phyloP scores from a whole-genome alignment of 1,140 invertebrate genomes.

The Calephelis nemesis region DNA sequence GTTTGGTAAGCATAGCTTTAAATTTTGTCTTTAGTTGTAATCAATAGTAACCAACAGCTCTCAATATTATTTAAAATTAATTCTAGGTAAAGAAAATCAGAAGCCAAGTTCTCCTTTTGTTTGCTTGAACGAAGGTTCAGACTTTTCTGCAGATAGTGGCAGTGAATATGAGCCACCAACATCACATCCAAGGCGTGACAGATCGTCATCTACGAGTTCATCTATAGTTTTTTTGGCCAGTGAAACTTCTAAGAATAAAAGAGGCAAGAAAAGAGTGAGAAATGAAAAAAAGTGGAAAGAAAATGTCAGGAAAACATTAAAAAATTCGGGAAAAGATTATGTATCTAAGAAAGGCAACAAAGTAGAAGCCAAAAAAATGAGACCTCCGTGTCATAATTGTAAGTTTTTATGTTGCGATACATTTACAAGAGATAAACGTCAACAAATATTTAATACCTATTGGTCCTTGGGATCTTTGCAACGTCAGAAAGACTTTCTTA shows the following conservation, averaged over 20 bases:
- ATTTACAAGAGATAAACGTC: not conserved
- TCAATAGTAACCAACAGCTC: too few relatives aligned
- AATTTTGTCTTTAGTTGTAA: too few relatives aligned
- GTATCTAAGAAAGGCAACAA: constrained; percentile 14
- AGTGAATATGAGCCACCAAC: constrained; percentile 10
- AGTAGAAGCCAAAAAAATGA: not conserved
- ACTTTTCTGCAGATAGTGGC: constrained; percentile 21
- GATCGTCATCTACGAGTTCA: constrained; percentile 15
- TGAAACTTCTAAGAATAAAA: not conserved
- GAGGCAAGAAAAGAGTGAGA: constrained; percentile 11
- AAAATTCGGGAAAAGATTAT: constrained; percentile 10
- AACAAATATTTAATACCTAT: constrained; percentile 4
- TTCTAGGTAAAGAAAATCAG: too few relatives aligned
- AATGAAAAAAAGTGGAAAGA: not conserved
- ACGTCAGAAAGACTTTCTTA: constrained; percentile 7
- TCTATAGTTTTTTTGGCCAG: not conserved
- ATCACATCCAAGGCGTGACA: not conserved
- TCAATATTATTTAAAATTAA: too few relatives aligned
- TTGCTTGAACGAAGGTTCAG: not conserved
- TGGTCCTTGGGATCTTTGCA: constrained; percentile 6
- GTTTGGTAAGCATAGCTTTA: too few relatives aligned
- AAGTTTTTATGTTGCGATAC: not conserved
- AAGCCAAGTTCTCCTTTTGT: too few relatives aligned
- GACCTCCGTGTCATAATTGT: constrained; percentile 5
- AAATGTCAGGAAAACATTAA: not conserved